phyloP scores from a whole-genome alignment of 2,888 invertebrate genomes.

The Esperia sulphurella region DNA sequence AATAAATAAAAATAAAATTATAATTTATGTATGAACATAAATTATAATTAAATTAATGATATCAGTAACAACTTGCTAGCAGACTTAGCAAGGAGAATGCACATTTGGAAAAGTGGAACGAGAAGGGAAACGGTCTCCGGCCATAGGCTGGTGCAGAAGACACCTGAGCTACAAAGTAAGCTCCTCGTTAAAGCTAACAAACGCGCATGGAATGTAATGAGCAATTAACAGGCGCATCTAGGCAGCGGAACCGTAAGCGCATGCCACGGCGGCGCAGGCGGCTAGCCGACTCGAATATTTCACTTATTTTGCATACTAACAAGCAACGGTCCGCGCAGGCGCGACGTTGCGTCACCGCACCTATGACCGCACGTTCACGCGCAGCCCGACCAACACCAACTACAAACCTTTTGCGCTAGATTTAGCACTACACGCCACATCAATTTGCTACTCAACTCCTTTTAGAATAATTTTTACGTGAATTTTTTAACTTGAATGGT shows the following conservation, averaged over 20 bases:
- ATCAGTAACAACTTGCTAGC: no score
- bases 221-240: conserved; percentile 10
- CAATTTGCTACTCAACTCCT: no score
- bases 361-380: conserved; percentile 61
- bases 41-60: no score
- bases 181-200: background rate
- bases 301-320: conserved; percentile 69
- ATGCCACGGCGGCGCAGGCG: conserved; percentile 21
- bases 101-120: no score
- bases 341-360: conserved; percentile 64
- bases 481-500: no score
- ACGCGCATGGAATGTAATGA: conserved; percentile 5
- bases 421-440: no score
- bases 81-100: no score
- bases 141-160: background rate
- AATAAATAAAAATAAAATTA: no score
- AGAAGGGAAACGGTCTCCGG: no score
- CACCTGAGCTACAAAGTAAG: background rate
- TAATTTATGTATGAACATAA: no score
- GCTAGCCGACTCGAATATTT: conserved; percentile 57
- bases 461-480: no score
- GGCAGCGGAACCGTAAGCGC: conserved; percentile 10
- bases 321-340: conserved; percentile 54
- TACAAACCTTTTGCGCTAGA: background rate
- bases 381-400: conserved; percentile 28